Base-by-base conservation (phyloP, 2,888 invertebrate species). In the Diarsia rubi region DNA sequence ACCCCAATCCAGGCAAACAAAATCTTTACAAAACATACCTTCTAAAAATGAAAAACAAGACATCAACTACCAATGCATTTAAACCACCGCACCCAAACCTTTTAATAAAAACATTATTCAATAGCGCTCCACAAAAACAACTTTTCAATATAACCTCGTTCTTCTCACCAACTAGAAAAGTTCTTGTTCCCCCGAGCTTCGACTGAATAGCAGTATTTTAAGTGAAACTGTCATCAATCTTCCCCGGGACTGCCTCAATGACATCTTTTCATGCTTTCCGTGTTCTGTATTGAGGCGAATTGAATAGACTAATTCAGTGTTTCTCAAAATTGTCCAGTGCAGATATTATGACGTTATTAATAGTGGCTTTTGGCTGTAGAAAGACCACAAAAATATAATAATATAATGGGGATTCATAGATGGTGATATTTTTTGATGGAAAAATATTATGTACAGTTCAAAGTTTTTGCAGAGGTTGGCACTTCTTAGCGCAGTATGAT, bases 181-280 rank as follows among this genome's bases (percentile, higher is more conserved):
- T 91, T 93, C 92, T 90, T 90, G 89, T 89, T 86, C 88, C 80
- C 79, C 65, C 71, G 84, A 79, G 85, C 90, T 90, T 88, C 86
- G 87, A 89, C 86, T 93, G 92, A 94, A 94, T 88, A 90, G 89
- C 89, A 84, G 84, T 88, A 87, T 91, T 91, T 90, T 87, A 87
- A 89, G 86, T 78, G 87, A 85, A 88, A 86, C 86, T 91, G 91
- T 90, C 93, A 95, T 95, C 94, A 94, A 95, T 95, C 95, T 94
- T 94, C 84, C 90, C 90, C 82, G 87, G 88, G 73, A 87, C 88
- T 86, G 90, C 90, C 88, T 89, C 86, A 88, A 90, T 90, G 92
- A 91, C 92, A 90, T 87, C 92, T 91, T 93, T 93, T 93, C 91
- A 93, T 90, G 89, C 87, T 88, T 88, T 85, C 88, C 89, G 86